A percentile compares a stretch with the other conserved stretches of the same genome.
Evolutionary conservation across 2,113 vertebrate species (phyloP).

Genomic region (Cisticola juncidis): DNA sequence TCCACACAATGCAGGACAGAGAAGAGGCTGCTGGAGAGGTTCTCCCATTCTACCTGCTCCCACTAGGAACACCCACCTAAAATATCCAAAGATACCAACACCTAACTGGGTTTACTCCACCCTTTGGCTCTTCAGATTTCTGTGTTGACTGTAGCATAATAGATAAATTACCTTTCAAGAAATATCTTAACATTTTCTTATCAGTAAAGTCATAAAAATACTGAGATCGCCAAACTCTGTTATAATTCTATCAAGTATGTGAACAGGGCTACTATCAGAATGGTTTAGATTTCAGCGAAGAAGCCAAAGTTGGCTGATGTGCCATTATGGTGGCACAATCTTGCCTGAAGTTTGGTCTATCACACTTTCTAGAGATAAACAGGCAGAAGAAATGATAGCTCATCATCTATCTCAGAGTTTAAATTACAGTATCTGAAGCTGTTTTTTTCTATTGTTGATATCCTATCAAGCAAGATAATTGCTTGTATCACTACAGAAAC

Average conservation of each 20-base stretch:
- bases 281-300: background rate
- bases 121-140: background rate
- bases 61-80: background rate
- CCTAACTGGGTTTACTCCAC: background rate
- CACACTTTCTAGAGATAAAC: background rate
- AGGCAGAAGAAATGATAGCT: background rate
- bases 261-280: background rate
- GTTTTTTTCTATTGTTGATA: background rate
- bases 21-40: background rate
- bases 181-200: background rate
- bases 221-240: background rate
- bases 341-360: background rate
- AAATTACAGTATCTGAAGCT: background rate
- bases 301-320: background rate
- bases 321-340: background rate
- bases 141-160: background rate
- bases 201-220: background rate
- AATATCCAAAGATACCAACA: background rate
- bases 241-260: background rate
- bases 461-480: background rate
- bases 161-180: background rate
- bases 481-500: background rate
- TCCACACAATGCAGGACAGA: background rate
- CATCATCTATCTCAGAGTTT: background rate
- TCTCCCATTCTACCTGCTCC: background rate